phyloP scores from a whole-genome alignment of 1,140 invertebrate genomes.

The Drosophila littoralis region DNA sequence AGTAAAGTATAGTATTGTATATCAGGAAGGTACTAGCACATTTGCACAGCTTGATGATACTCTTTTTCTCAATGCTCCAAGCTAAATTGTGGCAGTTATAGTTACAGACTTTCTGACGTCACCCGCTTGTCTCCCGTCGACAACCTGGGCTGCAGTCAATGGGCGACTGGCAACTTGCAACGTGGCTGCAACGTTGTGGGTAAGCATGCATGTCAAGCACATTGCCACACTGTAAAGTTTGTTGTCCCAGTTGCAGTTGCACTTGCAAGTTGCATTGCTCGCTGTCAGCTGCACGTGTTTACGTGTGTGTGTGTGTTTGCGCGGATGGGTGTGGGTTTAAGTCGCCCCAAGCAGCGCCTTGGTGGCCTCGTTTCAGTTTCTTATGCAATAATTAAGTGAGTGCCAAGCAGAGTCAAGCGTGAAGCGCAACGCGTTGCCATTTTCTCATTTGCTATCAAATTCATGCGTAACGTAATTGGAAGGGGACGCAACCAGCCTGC shows the following conservation, averaged over 20 bases:
- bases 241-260: slow-evolving; percentile 70
- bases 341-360: slow-evolving; percentile 57
- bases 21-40: too few relatives aligned
- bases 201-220: slow-evolving; percentile 80
- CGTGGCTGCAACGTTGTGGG: slow-evolving; percentile 64
- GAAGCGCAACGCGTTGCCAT: slow-evolving; percentile 60
- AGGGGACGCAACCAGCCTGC: slow-evolving; percentile 16
- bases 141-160: slow-evolving; percentile 39
- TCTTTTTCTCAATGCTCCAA: too few relatives aligned
- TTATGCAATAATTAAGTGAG: slow-evolving; percentile 82
- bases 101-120: slow-evolving; percentile 15
- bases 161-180: slow-evolving; percentile 37
- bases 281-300: slow-evolving; percentile 23
- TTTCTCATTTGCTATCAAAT: slow-evolving; percentile 61
- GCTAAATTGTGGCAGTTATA: slow-evolving; percentile 19
- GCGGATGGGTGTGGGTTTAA: slow-evolving; percentile 4
- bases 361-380: slow-evolving; percentile 74
- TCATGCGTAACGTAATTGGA: slow-evolving; percentile 71
- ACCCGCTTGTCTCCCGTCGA: not conserved
- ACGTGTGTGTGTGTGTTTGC: slow-evolving; percentile 17
- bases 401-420: slow-evolving; percentile 78
- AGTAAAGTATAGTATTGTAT: too few relatives aligned
- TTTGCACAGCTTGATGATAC: too few relatives aligned
- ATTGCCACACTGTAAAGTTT: slow-evolving; percentile 73
- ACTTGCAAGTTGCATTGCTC: slow-evolving; percentile 38